Conservation (phyloP, 1,140 invertebrate genomes). For the Globodera ellingtonae region DNA sequence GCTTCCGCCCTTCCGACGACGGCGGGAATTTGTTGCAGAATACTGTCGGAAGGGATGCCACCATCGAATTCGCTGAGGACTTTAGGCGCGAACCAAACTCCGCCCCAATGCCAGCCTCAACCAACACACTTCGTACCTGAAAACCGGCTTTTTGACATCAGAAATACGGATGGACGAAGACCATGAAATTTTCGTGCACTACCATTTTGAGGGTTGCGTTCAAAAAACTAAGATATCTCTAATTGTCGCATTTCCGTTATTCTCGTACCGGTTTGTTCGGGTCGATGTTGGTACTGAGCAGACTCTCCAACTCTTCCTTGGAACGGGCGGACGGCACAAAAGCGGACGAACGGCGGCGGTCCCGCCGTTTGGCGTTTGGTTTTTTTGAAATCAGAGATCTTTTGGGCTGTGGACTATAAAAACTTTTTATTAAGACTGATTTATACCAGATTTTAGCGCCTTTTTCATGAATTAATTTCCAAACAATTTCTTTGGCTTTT, state of each 20-base stretch:
- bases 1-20: not conserved
- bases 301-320: constrained; percentile 30
- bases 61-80: constrained; percentile 1
- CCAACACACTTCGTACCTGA: constrained; percentile 36
- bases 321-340: constrained; percentile 18
- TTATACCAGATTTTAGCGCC: too few relatives aligned
- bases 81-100: constrained; percentile 14
- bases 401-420: not conserved
- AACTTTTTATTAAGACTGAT: too few relatives aligned
- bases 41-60: not conserved
- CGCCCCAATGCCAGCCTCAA: constrained; percentile 34
- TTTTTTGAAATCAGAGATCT: not conserved
- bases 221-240: too few relatives aligned
- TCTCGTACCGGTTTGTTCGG: constrained; percentile 25
- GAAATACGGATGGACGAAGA: too few relatives aligned
- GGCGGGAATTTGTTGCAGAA: not conserved
- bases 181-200: too few relatives aligned
- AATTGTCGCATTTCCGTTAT: not conserved
- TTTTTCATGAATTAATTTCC: not conserved
- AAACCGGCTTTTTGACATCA: too few relatives aligned
- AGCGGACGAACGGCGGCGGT: constrained; percentile 26
- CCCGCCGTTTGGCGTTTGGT: constrained; percentile 9
- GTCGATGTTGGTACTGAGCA: constrained; percentile 21
- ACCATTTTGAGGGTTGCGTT: too few relatives aligned
- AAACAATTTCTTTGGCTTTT: not conserved